Percentiles rank a stretch among this genome's conserved stretches.
These are phyloP conservation scores for Nasalis larvatus DNA, from an alignment of 2,113 vertebrate species.

Conservation along the genomic window DNA sequence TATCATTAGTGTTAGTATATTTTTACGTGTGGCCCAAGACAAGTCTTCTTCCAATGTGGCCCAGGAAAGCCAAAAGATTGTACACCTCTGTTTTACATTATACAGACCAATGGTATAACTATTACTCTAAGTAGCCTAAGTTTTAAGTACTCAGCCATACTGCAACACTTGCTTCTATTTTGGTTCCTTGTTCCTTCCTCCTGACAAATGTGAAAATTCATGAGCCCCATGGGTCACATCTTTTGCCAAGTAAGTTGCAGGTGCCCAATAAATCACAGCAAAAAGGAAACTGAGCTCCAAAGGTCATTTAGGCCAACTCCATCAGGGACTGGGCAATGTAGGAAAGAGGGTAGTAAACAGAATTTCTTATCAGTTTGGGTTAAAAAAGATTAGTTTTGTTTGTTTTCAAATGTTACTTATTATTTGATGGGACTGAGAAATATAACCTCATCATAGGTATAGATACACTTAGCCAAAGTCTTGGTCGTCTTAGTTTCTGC, in stretches of 20 bases:
- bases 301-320: background rate
- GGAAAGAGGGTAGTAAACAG: slow-evolving; percentile 5
- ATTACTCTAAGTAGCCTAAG: slow-evolving; percentile 17
- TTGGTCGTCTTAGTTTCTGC: slow-evolving; percentile 15
- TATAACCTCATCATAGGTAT: background rate
- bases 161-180: slow-evolving; percentile 39
- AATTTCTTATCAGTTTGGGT: slow-evolving; percentile 11
- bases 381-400: background rate
- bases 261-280: slow-evolving; percentile 19
- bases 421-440: slow-evolving; percentile 5
- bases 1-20: no score
- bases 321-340: background rate
- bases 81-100: background rate
- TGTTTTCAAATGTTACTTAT: slow-evolving; percentile 30
- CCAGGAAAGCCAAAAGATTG: no score
- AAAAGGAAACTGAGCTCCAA: slow-evolving; percentile 13
- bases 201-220: slow-evolving; percentile 56
- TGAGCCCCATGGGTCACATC: background rate
- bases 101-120: background rate
- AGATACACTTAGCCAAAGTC: background rate
- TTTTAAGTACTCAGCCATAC: slow-evolving; percentile 36
- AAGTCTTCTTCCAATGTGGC: no score
- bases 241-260: slow-evolving; percentile 34
- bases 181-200: slow-evolving; percentile 21
- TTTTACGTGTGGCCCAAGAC: no score